These are phyloP conservation scores for Orthonevra nobilis DNA, from an alignment of 2,888 invertebrate species.

Conservation along the genomic window DNA sequence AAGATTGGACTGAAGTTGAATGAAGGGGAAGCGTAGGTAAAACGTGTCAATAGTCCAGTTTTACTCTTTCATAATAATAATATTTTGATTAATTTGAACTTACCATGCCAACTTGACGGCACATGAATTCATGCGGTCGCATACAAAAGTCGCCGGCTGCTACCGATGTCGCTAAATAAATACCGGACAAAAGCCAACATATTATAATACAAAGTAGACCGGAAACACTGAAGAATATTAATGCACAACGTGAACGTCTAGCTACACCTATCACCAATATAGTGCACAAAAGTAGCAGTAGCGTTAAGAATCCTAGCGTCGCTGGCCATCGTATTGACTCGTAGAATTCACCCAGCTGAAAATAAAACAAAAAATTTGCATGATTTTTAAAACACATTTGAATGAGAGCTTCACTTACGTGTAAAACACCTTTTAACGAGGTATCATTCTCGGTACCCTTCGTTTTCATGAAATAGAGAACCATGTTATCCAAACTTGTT, in stretches of 20 bases:
- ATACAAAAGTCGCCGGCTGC: slow-evolving; percentile 92
- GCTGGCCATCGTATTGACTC: slow-evolving; percentile 80
- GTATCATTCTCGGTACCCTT: slow-evolving; percentile 79
- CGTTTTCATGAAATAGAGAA: slow-evolving; percentile 80
- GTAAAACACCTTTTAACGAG: slow-evolving; percentile 78
- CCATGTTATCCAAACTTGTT: slow-evolving; percentile 79
- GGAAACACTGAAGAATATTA: slow-evolving; percentile 94
- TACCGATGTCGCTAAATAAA: slow-evolving; percentile 92
- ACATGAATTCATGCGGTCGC: slow-evolving; percentile 85
- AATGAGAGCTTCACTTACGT: slow-evolving; percentile 74
- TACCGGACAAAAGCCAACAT: slow-evolving; percentile 93
- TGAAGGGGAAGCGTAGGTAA: too few relatives aligned
- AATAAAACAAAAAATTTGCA: slow-evolving; percentile 32
- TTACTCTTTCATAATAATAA: too few relatives aligned
- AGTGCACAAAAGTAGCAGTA: slow-evolving; percentile 78
- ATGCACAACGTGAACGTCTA: slow-evolving; percentile 87
- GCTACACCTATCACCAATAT: slow-evolving; percentile 80
- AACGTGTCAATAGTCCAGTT: too few relatives aligned
- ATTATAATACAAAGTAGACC: slow-evolving; percentile 82
- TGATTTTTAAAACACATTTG: too few relatives aligned
- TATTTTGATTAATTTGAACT: slow-evolving; percentile 60
- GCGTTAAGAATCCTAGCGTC: slow-evolving; percentile 79
- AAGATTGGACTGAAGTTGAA: too few relatives aligned
- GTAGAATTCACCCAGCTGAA: slow-evolving; percentile 78
- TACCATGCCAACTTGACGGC: slow-evolving; percentile 80